These are phyloP conservation scores for Anguilla japonica DNA, from an alignment of 2,113 vertebrate genomes.

Conservation along the genomic window DNA sequence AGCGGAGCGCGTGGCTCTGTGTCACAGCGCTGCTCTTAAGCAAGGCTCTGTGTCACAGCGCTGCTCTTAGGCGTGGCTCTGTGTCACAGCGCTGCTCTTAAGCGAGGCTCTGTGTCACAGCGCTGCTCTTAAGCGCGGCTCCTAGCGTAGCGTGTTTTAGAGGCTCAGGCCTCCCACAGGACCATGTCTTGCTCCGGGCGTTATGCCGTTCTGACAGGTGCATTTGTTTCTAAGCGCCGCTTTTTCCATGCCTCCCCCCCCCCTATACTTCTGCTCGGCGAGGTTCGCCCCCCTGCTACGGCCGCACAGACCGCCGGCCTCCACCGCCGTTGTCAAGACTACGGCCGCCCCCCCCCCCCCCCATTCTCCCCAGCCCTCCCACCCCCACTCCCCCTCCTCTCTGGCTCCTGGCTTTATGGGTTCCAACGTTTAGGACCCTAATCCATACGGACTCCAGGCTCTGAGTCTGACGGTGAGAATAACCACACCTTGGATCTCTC, in stretches of 20 bases:
- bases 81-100: slow-evolving; percentile 1
- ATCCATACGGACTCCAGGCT: too few relatives aligned
- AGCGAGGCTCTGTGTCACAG: background rate
- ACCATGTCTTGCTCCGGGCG: slow-evolving; percentile 2
- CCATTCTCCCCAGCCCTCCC: background rate
- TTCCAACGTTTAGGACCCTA: too few relatives aligned
- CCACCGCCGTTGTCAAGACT: background rate
- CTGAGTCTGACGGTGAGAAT: too few relatives aligned
- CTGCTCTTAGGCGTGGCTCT: too few relatives aligned
- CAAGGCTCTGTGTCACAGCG: background rate
- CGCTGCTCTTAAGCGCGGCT: background rate
- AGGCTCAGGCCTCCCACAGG: slow-evolving; percentile 8
- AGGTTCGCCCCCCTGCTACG: background rate
- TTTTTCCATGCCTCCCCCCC: background rate
- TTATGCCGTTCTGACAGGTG: slow-evolving; percentile 19
- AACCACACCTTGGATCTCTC: too few relatives aligned
- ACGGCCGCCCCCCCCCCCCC: background rate
- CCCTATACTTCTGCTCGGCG: background rate
- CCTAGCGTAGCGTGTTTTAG: background rate
- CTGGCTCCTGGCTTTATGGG: too few relatives aligned
- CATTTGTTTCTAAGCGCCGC: background rate
- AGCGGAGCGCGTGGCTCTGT: background rate
- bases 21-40: background rate
- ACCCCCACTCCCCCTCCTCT: background rate
- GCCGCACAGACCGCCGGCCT: background rate